Evolutionary conservation across 2,888 invertebrate genomes (phyloP), one percentile per base, ranked within the genome.

Genomic region (Digitonthophagus gazella): DNA sequence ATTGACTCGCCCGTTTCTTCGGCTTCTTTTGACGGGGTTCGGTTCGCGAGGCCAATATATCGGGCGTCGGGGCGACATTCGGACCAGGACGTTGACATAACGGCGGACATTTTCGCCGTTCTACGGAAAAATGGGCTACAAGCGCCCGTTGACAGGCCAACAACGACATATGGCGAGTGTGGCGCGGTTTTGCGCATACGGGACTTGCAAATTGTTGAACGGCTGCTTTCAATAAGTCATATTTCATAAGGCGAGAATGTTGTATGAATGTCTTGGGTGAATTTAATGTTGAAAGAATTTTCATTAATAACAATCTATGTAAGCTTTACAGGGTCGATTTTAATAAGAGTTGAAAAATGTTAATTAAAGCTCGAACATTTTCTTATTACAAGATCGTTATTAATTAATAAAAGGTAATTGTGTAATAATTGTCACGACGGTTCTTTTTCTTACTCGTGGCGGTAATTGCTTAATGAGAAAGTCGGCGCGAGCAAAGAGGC

Each of bases 51-150:
- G 28, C 28, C 28, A 44, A 44, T 44, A 44, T 44, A 44, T 44
- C 28, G 28, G 11, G 28, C 28, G 28, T 44, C 28, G 28, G 28
- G 28, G 11, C 28, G 28, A 61, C 18, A 61, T 61, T 15, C 61
- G 19, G 19, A 61, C 61, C 18, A n/a, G 20, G 61, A 61, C 20
- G 19, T 61, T 18, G 18, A 58, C 18, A 58, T 64, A 64, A 19
- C 19, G 61, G 61, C 65, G 65, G 55, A 65, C 22, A 44, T 18
- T 65, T 65, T 44, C 55, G 18, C 44, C 18, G 55, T 44, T 18
- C 65, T 16, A 18, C 15, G 18, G 44, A 65, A 65, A 65, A 67
- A 58, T 67, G 28, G 58, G 15, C 20, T 58, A 67, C 67, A 67
- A 58, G 67, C 58, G 28, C 61, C 14, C 44, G 67, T 15, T 67